Conservation (phyloP, 2,113 vertebrate species). For the Xyliphius kryptos region DNA sequence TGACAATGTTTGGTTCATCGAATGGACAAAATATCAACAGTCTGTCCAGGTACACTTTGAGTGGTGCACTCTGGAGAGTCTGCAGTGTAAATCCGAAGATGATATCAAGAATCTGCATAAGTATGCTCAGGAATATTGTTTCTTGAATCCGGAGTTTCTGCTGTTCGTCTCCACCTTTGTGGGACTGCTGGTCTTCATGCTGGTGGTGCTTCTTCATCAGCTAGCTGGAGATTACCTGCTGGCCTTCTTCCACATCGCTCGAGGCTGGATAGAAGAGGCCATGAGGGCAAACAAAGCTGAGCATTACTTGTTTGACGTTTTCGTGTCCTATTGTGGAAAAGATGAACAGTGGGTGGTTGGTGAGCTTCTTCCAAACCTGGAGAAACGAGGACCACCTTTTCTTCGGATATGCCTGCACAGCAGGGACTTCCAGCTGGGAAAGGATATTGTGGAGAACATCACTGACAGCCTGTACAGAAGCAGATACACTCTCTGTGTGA, state of each 20-base stretch:
- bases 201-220: constrained; percentile 24
- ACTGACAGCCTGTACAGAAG: constrained; percentile 56
- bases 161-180: constrained; percentile 6
- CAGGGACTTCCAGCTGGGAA: too few relatives aligned
- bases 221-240: constrained; percentile 18
- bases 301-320: constrained; percentile 3
- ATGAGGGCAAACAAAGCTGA: constrained; percentile 2
- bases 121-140: constrained; percentile 12
- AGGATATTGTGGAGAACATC: constrained; percentile 37
- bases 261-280: constrained; percentile 23
- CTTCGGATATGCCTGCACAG: constrained; percentile 23
- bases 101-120: background rate
- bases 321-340: constrained; percentile 38
- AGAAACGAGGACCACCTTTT: constrained; percentile 26
- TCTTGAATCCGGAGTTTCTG: constrained; percentile 1
- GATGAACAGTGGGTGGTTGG: constrained; percentile 43
- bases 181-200: constrained; percentile 19
- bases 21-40: constrained; percentile 17
- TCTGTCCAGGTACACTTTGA: background rate
- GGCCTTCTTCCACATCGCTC: constrained; percentile 21
- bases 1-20: constrained; percentile 22
- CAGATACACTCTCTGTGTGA: constrained; percentile 58
- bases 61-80: background rate
- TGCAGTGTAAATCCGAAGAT: constrained; percentile 1
- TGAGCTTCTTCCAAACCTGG: constrained; percentile 41